phyloP scores from a whole-genome alignment of 2,797 vertebrate species.

The Falco biarmicus region DNA sequence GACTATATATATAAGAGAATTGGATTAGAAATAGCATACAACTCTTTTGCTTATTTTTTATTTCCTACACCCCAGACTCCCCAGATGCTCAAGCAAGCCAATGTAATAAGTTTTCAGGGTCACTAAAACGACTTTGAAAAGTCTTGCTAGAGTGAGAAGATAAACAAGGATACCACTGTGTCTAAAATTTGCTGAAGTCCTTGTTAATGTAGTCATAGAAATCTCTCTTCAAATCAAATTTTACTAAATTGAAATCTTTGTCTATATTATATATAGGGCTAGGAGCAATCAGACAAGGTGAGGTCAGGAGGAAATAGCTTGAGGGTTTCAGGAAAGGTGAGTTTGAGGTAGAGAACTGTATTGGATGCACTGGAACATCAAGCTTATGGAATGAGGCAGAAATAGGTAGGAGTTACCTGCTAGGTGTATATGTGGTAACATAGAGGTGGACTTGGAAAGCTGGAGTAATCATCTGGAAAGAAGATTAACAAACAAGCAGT shows the following conservation, averaged over 20 bases:
- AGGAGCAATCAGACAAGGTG: neutral
- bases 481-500: conserved; percentile 14
- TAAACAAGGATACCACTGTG: neutral
- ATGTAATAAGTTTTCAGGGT: neutral
- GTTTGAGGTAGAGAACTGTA: neutral
- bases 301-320: neutral
- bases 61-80: neutral
- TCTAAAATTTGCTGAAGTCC: neutral
- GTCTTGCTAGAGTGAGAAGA: neutral
- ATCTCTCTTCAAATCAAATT: neutral
- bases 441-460: neutral
- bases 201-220: neutral
- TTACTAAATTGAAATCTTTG: neutral
- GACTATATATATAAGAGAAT: neutral
- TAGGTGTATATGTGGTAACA: neutral
- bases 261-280: neutral
- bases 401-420: neutral
- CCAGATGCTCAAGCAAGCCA: neutral
- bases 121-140: neutral
- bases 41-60: neutral
- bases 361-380: neutral
- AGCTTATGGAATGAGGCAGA: neutral
- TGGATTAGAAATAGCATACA: neutral
- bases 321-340: neutral
- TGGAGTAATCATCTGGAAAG: conserved; percentile 41